These are phyloP conservation scores for Apostichopus californicus DNA, from an alignment of 35 echinoderm and acorn worm species.

Conservation along the genomic window DNA sequence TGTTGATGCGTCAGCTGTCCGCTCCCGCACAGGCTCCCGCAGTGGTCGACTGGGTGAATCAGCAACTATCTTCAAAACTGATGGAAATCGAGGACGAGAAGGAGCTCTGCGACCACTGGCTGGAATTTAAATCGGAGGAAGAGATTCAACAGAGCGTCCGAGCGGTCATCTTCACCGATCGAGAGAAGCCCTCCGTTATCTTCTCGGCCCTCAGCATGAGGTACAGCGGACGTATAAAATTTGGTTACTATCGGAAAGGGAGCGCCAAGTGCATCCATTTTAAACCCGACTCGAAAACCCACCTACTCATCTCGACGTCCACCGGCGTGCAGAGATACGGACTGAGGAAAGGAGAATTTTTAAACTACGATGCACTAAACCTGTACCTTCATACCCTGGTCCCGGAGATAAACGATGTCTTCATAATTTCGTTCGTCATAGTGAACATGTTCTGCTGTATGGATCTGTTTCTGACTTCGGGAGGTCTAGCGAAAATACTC, in stretches of 20 bases:
- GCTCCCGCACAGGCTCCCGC: slow-evolving; percentile 38
- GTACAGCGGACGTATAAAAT: slow-evolving; percentile 86
- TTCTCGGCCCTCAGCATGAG: slow-evolving; percentile 85
- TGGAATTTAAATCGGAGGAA: slow-evolving; percentile 24
- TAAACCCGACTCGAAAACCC: slow-evolving; percentile 39
- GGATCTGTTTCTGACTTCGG: slow-evolving; percentile 74
- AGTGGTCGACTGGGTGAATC: slow-evolving; percentile 82
- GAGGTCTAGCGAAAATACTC: slow-evolving; percentile 79
- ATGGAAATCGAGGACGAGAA: slow-evolving; percentile 32
- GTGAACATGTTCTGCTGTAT: slow-evolving; percentile 88
- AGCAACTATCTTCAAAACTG: slow-evolving; percentile 65
- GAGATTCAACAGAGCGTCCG: slow-evolving; percentile 45
- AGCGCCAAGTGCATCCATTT: not conserved
- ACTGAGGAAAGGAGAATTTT: slow-evolving; percentile 69
- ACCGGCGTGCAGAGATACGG: slow-evolving; percentile 69
- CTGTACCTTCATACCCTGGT: slow-evolving; percentile 68
- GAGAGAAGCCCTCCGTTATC: slow-evolving; percentile 59
- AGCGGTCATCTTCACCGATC: slow-evolving; percentile 64
- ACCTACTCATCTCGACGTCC: slow-evolving; percentile 66
- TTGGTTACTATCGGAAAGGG: slow-evolving; percentile 51
- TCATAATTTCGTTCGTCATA: slow-evolving; percentile 67
- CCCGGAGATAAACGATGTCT: slow-evolving; percentile 91
- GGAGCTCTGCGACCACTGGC: slow-evolving; percentile 53
- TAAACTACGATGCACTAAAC: slow-evolving; percentile 61
- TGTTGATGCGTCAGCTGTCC: slow-evolving; percentile 66